Evolutionary conservation across 1,140 invertebrate genomes (phyloP).

Genomic region (Tigriopus japonicus): DNA sequence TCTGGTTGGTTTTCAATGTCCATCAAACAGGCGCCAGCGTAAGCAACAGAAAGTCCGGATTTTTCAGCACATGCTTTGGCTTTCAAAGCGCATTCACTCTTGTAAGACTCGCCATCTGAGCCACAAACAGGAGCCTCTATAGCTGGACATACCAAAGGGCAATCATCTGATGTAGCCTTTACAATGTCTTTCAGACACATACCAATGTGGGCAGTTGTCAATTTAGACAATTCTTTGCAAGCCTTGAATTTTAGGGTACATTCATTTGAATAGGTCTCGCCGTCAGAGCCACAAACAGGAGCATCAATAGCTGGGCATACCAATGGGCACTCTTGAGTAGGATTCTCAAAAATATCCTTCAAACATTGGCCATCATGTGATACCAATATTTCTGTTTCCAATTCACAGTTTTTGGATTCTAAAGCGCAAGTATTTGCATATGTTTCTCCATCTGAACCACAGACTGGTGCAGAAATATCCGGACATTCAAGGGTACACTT

Average conservation of each 20-base stretch:
- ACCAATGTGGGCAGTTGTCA: neutral
- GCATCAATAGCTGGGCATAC: conserved; percentile 17
- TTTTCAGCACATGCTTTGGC: too few relatives aligned
- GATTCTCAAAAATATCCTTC: neutral
- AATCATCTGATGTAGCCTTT: neutral
- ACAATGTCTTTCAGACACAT: neutral
- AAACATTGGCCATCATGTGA: neutral
- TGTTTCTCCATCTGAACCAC: conserved; percentile 50
- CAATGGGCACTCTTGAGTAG: conserved; percentile 12
- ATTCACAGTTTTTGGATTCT: conserved; percentile 23
- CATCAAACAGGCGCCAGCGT: too few relatives aligned
- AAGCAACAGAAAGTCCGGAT: too few relatives aligned
- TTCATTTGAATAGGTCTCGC: conserved; percentile 49
- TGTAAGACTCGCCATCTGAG: conserved; percentile 33
- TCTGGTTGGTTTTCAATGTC: too few relatives aligned
- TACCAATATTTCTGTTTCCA: neutral
- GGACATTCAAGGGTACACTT: conserved; percentile 17
- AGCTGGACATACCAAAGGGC: conserved; percentile 30
- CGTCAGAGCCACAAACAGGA: conserved; percentile 51
- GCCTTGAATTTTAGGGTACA: conserved; percentile 44
- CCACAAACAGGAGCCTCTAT: conserved; percentile 35
- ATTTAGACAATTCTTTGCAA: too few relatives aligned
- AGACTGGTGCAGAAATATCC: conserved; percentile 32
- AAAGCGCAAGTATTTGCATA: conserved; percentile 55
- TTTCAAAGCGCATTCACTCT: conserved; percentile 15